Evolutionary conservation across 1,140 invertebrate species (phyloP).

Genomic region (Hetaerina americana): DNA sequence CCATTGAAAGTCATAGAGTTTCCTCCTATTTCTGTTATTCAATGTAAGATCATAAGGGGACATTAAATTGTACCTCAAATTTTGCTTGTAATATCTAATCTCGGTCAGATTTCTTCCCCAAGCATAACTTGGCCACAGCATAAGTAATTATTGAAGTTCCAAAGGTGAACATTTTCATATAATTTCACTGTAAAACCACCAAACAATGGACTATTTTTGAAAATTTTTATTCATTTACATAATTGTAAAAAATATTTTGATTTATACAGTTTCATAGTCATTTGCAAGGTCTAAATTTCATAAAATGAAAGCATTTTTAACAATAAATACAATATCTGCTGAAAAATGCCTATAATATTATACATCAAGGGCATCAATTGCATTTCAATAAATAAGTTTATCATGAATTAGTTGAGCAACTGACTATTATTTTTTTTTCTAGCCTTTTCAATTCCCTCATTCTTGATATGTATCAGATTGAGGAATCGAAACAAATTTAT

Average conservation of each 20-base stretch:
- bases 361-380: not conserved
- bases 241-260: slow-evolving; percentile 1
- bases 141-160: too few relatives aligned
- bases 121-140: too few relatives aligned
- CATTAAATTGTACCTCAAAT: too few relatives aligned
- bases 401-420: not conserved
- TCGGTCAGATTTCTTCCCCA: too few relatives aligned
- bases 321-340: not conserved
- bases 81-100: too few relatives aligned
- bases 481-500: not conserved
- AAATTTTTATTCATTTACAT: not conserved
- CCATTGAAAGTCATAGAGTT: too few relatives aligned
- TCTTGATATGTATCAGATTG: not conserved
- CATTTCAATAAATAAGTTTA: not conserved
- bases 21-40: too few relatives aligned
- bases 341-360: not conserved
- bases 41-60: too few relatives aligned
- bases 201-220: too few relatives aligned
- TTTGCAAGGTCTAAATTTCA: not conserved
- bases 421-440: not conserved
- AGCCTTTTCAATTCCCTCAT: not conserved
- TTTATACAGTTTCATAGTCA: not conserved
- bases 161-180: too few relatives aligned
- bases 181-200: too few relatives aligned
- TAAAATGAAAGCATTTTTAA: not conserved